Percentiles rank a stretch among this genome's conserved stretches.
Conservation (phyloP, 2,113 vertebrate species). For the Terrapene triunguis region DNA sequence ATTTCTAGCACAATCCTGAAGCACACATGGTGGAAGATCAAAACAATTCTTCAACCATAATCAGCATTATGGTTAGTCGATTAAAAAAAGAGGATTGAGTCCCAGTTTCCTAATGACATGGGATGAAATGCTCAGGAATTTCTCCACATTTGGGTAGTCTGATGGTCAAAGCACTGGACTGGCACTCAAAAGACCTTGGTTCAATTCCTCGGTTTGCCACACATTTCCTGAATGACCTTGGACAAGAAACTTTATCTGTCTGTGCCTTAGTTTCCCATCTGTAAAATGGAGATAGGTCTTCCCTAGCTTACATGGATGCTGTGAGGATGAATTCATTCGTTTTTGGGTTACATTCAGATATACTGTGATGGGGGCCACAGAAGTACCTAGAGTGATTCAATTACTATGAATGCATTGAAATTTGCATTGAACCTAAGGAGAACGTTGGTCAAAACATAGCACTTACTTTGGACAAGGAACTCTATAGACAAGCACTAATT, state of each 20-base stretch:
- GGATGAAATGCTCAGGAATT: not conserved
- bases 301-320: not conserved
- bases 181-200: not conserved
- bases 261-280: not conserved
- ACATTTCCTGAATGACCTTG: not conserved
- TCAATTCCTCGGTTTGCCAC: not conserved
- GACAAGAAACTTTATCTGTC: not conserved
- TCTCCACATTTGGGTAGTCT: not conserved
- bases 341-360: not conserved
- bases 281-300: not conserved
- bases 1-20: not conserved
- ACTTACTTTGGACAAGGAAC: not conserved
- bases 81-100: not conserved
- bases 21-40: not conserved
- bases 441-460: not conserved
- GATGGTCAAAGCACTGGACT: not conserved
- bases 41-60: not conserved
- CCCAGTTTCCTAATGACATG: not conserved
- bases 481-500: not conserved
- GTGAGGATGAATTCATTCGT: not conserved
- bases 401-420: not conserved
- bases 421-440: not conserved
- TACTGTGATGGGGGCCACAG: not conserved
- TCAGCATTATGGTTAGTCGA: not conserved
- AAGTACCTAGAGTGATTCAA: not conserved